These are phyloP conservation scores for Peromyscus attwateri DNA, from an alignment of 2,797 vertebrate species.

Conservation along the genomic window DNA sequence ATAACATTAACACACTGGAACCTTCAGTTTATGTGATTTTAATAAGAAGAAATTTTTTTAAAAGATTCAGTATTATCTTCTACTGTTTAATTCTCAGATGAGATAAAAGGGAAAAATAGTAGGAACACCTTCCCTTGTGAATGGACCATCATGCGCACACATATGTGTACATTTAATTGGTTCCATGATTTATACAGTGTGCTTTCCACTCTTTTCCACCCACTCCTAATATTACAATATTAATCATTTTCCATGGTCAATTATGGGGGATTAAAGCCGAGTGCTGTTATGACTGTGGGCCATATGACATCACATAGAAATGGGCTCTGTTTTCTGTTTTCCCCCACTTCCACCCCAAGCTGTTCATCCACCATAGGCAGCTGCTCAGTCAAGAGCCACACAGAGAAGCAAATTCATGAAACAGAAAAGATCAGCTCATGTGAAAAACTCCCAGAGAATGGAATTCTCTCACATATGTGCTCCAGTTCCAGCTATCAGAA, in stretches of 20 bases:
- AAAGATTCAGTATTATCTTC: constrained; percentile 74
- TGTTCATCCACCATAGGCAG: constrained; percentile 72
- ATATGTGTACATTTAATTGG: constrained; percentile 82
- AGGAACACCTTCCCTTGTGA: constrained; percentile 73
- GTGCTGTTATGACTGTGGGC: constrained; percentile 78
- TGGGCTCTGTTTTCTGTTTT: background rate
- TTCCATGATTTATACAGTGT: constrained; percentile 86
- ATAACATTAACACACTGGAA: constrained; percentile 47
- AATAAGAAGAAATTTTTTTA: constrained; percentile 29
- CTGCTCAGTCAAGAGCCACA: constrained; percentile 5
- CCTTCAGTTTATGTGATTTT: constrained; percentile 43
- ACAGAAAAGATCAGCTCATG: background rate
- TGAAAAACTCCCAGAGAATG: background rate
- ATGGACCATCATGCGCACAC: constrained; percentile 23
- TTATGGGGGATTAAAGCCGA: constrained; percentile 82
- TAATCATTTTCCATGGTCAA: constrained; percentile 86
- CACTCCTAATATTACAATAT: constrained; percentile 88
- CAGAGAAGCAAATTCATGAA: constrained; percentile 57
- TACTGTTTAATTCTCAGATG: constrained; percentile 78
- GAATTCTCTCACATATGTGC: background rate
- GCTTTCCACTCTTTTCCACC: constrained; percentile 80
- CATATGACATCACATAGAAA: constrained; percentile 78
- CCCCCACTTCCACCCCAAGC: background rate
- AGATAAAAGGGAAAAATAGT: constrained; percentile 79
- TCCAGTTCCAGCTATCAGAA: constrained; percentile 71